phyloP scores from a whole-genome alignment of 2,888 invertebrate genomes.

The Nipponacmea schrenckii region DNA sequence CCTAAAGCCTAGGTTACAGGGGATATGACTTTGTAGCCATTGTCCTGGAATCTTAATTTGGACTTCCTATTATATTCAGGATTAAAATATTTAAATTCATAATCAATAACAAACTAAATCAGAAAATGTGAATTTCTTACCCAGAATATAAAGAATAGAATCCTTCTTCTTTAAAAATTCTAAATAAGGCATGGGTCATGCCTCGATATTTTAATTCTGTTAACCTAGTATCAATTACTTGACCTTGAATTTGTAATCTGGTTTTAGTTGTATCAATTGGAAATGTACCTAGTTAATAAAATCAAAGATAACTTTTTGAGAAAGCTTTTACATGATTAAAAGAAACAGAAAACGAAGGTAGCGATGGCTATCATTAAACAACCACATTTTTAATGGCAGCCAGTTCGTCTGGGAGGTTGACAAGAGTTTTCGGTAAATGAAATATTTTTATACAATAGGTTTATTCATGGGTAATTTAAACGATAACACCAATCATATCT shows the following conservation, averaged over 20 bases:
- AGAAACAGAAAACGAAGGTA: neutral
- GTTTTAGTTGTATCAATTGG: slow-evolving; percentile 97
- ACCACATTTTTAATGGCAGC: too few species aligned
- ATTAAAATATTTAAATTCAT: too few species aligned
- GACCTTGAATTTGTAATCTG: slow-evolving; percentile 92
- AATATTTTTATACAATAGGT: too few species aligned
- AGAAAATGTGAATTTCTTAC: slow-evolving; percentile 70
- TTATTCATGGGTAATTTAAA: neutral
- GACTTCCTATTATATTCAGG: too few species aligned
- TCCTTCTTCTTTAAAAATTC: slow-evolving; percentile 89
- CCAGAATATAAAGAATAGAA: slow-evolving; percentile 86
- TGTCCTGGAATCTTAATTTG: too few species aligned
- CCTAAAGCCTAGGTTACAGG: too few species aligned
- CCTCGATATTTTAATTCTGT: slow-evolving; percentile 77
- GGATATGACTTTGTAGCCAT: too few species aligned
- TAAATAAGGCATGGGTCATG: slow-evolving; percentile 89
- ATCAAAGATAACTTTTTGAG: neutral
- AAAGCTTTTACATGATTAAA: neutral
- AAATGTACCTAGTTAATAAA: slow-evolving; percentile 79
- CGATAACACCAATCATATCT: too few species aligned
- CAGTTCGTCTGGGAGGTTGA: too few species aligned
- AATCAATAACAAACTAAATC: too few species aligned
- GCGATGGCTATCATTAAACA: neutral
- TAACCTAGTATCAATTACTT: slow-evolving; percentile 73
- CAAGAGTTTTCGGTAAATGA: too few species aligned